These are phyloP conservation scores for Trachelus iudaicus DNA, from an alignment of 2,888 invertebrate genomes.

Conservation along the genomic window DNA sequence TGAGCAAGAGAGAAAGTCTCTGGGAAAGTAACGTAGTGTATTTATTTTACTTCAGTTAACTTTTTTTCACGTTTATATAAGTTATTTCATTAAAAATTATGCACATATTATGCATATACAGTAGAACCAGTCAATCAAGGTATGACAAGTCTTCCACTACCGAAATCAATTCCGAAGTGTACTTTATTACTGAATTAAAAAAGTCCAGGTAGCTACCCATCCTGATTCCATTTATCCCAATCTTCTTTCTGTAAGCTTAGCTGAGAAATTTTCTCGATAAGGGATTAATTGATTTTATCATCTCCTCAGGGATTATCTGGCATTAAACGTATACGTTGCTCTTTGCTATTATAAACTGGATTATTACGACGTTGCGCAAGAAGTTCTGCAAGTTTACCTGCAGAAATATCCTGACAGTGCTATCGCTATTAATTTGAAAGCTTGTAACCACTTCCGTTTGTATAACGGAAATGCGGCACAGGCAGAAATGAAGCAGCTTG, in stretches of 20 bases:
- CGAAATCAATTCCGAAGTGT: conserved; percentile 23
- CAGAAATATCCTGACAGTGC: conserved; percentile 93
- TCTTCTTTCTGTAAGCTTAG: not conserved
- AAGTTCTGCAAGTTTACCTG: conserved; percentile 93
- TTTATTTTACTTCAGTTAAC: not conserved
- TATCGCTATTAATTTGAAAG: conserved; percentile 93
- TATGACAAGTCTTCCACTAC: not conserved
- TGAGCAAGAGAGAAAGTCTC: conserved; percentile 50
- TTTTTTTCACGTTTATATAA: not conserved
- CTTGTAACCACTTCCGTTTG: conserved; percentile 84
- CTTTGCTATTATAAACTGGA: conserved; percentile 98
- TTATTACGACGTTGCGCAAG: conserved; percentile 98
- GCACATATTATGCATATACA: not conserved
- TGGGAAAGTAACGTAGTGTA: not conserved
- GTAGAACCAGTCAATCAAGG: not conserved
- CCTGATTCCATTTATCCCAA: not conserved
- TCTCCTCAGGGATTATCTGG: conserved; percentile 82
- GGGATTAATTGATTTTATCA: conserved; percentile 10
- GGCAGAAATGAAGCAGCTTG: conserved; percentile 84
- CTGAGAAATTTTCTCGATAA: not conserved
- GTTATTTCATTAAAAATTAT: not conserved
- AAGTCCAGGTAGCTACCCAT: conserved; percentile 31
- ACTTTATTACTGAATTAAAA: conserved; percentile 32
- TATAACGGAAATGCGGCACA: conserved; percentile 97
- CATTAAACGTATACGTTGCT: conserved; percentile 96